Conservation (phyloP, 2,113 vertebrate genomes). For the Sarotherodon lohbergeri region DNA sequence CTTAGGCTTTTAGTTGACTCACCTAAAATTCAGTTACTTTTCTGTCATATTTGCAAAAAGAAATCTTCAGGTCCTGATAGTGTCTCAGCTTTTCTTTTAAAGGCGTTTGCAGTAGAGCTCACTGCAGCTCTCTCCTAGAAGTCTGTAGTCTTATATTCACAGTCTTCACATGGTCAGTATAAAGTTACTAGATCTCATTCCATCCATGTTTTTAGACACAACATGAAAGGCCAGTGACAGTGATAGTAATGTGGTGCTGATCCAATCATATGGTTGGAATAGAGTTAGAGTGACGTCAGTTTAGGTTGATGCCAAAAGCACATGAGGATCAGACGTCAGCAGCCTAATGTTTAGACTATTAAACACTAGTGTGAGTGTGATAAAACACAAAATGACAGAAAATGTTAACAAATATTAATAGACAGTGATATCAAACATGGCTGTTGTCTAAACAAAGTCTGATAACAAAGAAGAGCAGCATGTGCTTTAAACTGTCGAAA, state of each 20-base stretch:
- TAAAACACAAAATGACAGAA: neutral
- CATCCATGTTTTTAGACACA: neutral
- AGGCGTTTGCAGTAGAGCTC: too few species aligned
- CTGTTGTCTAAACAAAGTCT: neutral
- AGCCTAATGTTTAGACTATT: neutral
- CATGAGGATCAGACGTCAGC: neutral
- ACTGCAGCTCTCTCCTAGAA: too few species aligned
- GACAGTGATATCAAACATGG: neutral
- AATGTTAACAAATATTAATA: neutral
- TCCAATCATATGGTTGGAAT: neutral
- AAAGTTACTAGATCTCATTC: accelerated
- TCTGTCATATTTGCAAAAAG: too few species aligned
- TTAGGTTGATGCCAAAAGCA: neutral
- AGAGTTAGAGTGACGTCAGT: neutral
- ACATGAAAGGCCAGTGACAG: neutral
- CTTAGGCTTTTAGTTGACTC: too few species aligned
- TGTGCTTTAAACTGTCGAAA: neutral
- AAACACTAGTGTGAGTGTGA: neutral
- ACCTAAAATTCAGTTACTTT: too few species aligned
- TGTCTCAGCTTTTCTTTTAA: too few species aligned
- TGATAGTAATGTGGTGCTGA: neutral
- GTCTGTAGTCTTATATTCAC: too few species aligned
- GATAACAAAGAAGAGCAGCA: neutral
- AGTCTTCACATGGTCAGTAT: neutral
- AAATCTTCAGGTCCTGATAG: too few species aligned